Percentiles rank a stretch among this genome's conserved stretches.
Evolutionary conservation across 2,797 vertebrate species (phyloP).

Genomic region (Dryobates pubescens): DNA sequence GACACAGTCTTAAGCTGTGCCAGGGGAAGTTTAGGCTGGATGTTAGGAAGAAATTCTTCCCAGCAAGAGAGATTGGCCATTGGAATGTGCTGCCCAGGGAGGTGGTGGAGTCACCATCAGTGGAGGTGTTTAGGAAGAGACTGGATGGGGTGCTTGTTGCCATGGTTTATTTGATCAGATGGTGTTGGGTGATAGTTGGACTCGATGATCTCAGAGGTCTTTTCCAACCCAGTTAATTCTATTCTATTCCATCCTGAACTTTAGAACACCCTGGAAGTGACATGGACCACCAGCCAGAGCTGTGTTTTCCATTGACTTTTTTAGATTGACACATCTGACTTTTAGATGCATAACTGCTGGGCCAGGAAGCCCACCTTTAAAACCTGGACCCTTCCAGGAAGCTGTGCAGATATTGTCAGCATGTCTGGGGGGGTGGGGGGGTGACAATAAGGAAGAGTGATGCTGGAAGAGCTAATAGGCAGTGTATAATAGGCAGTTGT

Average conservation of each 20-base stretch:
- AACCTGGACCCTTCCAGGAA: neutral
- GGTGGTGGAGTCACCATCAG: too few relatives aligned
- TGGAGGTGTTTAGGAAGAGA: too few relatives aligned
- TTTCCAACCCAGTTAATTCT: too few relatives aligned
- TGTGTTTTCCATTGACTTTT: neutral
- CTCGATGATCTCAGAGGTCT: too few relatives aligned
- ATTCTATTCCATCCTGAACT: neutral
- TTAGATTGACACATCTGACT: neutral
- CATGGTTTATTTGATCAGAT: too few relatives aligned
- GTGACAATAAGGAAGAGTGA: neutral
- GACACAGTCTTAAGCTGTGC: too few relatives aligned
- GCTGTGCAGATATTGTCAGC: neutral
- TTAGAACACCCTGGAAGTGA: neutral
- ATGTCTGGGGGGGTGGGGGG: rapidly evolving
- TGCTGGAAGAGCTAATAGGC: neutral
- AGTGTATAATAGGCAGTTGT: neutral
- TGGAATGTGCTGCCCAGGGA: too few relatives aligned
- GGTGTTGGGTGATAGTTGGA: too few relatives aligned
- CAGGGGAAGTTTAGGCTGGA: too few relatives aligned
- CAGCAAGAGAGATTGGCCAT: too few relatives aligned
- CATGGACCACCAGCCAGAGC: neutral
- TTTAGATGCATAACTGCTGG: neutral
- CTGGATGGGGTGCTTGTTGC: too few relatives aligned
- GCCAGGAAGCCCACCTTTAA: neutral
- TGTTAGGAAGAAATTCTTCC: too few relatives aligned